Evolutionary conservation across 2,113 vertebrate genomes (phyloP).

Genomic region (Rhipidura dahli): DNA sequence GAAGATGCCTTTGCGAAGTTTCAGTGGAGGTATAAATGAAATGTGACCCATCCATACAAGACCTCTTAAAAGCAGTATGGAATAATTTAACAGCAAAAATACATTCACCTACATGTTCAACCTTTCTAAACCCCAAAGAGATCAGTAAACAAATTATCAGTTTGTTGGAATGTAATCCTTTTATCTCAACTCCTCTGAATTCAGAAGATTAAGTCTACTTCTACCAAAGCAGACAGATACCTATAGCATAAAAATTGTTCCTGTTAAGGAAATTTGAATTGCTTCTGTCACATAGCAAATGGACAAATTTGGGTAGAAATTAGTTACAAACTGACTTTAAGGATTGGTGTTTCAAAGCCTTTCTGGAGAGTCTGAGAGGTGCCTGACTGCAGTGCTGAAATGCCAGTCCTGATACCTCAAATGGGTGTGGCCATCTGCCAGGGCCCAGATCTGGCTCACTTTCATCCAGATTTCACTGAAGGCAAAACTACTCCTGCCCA

Average conservation of each 20-base stretch:
- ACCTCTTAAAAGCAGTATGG: neutral
- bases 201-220: neutral
- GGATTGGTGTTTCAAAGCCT: neutral
- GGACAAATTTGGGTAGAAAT: neutral
- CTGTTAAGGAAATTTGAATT: neutral
- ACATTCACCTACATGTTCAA: neutral
- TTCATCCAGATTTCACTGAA: neutral
- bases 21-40: neutral
- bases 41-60: neutral
- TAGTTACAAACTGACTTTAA: neutral
- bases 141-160: neutral
- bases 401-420: no score
- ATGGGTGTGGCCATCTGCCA: neutral
- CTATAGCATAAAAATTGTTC: neutral
- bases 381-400: neutral
- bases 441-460: neutral
- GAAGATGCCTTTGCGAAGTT: neutral
- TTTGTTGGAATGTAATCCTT: neutral
- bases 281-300: neutral
- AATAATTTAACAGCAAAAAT: neutral
- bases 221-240: neutral
- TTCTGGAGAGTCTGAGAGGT: neutral
- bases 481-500: neutral
- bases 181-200: neutral
- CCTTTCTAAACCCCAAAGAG: neutral